phyloP scores from a whole-genome alignment of 2,888 invertebrate genomes.

The Digitonthophagus gazella region DNA sequence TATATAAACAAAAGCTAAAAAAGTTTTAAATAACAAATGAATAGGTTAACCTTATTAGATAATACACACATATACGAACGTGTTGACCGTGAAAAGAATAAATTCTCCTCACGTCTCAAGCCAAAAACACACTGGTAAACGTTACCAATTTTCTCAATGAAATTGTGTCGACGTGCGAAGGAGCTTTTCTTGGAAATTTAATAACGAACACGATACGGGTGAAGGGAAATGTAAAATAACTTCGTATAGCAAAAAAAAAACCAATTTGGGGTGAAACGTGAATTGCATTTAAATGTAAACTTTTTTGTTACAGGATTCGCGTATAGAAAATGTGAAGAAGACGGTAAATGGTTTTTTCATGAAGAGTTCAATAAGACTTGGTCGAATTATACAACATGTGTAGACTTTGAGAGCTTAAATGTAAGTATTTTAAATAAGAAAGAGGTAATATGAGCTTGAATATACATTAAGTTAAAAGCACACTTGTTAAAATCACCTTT shows the following conservation, averaged over 20 bases:
- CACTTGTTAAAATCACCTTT: too few species aligned
- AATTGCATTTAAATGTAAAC: constrained; percentile 7
- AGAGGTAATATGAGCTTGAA: too few species aligned
- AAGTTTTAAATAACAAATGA: neutral
- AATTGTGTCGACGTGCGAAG: neutral
- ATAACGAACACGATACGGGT: constrained; percentile 10
- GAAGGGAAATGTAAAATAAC: constrained; percentile 5
- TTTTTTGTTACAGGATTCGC: constrained; percentile 64
- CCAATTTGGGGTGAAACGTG: neutral
- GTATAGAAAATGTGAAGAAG: constrained; percentile 74
- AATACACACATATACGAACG: neutral
- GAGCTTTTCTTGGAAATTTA: neutral
- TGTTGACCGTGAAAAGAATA: neutral
- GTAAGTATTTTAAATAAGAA: constrained; percentile 58
- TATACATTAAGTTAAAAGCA: too few species aligned
- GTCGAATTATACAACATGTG: constrained; percentile 90
- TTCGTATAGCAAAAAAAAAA: neutral
- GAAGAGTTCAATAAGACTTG: constrained; percentile 73
- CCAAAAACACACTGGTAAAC: neutral
- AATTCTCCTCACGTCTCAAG: constrained; percentile 2
- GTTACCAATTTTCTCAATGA: neutral
- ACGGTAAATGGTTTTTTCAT: constrained; percentile 83
- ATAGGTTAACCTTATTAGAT: neutral
- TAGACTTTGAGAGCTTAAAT: constrained; percentile 67
- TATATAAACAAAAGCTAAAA: too few species aligned